Conservation (phyloP, 2,888 invertebrate genomes). For the Epistrophe eligans region DNA sequence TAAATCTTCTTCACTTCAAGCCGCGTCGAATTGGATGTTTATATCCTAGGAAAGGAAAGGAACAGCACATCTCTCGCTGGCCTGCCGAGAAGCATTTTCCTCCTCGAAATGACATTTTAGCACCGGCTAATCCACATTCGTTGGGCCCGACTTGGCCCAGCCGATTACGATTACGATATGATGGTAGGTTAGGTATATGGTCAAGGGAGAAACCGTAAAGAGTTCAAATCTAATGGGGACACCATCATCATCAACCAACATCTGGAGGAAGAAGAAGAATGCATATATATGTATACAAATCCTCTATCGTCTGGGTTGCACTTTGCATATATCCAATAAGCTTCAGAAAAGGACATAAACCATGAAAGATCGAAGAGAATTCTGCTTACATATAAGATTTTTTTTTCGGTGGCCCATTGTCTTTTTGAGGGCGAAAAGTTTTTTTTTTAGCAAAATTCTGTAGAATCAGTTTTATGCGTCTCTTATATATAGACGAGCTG, state of each 20-base stretch:
- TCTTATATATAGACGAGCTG: conserved; percentile 11
- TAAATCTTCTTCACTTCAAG: conserved; percentile 76
- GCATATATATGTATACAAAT: background rate
- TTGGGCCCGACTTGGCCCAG: conserved; percentile 17
- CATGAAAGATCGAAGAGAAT: conserved; percentile 31
- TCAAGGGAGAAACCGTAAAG: conserved; percentile 38
- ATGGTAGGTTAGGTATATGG: conserved; percentile 16
- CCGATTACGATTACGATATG: background rate
- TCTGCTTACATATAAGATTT: conserved; percentile 1
- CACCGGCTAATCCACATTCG: conserved; percentile 56
- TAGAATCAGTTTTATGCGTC: conserved; percentile 71
- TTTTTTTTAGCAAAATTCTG: conserved; percentile 50
- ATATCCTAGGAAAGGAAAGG: conserved; percentile 66
- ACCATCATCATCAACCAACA: conserved; percentile 37
- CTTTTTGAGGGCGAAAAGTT: conserved; percentile 29
- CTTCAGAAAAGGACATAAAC: conserved; percentile 64
- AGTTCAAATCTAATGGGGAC: conserved; percentile 49
- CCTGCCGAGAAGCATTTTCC: conserved; percentile 52
- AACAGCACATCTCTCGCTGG: conserved; percentile 54
- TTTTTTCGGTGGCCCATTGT: conserved; percentile 67
- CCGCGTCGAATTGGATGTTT: conserved; percentile 76
- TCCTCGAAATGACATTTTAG: conserved; percentile 71
- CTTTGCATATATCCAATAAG: conserved; percentile 74
- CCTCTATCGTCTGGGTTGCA: conserved; percentile 37
- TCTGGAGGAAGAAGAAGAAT: conserved; percentile 61